Evolutionary conservation across 2,797 vertebrate species (phyloP), one percentile per base, ranked within the genome.

Genomic region (Astyanax mexicanus): DNA sequence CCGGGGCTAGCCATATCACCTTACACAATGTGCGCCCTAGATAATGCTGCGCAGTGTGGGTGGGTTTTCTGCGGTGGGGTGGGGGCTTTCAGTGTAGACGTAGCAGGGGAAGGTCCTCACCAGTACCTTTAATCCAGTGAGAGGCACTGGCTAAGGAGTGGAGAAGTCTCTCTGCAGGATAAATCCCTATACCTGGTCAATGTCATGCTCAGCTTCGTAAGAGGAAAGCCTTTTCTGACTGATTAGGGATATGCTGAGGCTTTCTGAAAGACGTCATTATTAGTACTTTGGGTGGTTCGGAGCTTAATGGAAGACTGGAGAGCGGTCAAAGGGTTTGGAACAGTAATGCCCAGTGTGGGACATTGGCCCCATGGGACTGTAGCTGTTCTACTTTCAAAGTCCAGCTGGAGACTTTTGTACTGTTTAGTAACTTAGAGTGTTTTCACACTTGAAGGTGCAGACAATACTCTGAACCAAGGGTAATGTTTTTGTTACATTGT

Each of bases 1-100:
- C 84, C 75, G 85, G 84, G 89, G 84, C 88, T 87, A 86, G 83
- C 79, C 80, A 88, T 83, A 84, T 92, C 84, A 67, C 83, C 85
- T 92, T 92, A 90, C 90, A 89, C 78, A 86, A 83, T 77, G 85
- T 82, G 78, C 19, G 10, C 42, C 78, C 82, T 70, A 54, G 77
- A 82, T 86, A 73, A 72, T 58, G 23, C 51, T 29, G 52, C 67
- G 52, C 37, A 61, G 64, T 69, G 79, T 81, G 49, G 58, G 62
- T 65, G 60, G 23, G 61, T 29, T 25, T 49, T 45, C n/a, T 29
- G 45, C 51, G 51, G 23, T 4, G 9, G 23, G 9, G 12, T 10
- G 7, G 45, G 45, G 45, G 45, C 4, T 27, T 17, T 27, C 15
- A 32, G 54, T n/a, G 13, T 15, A 57, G 55, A 29, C 55, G 19